Conservation (phyloP, 37 sponge, comb jelly and placozoan species). For the Ephydatia muelleri region DNA sequence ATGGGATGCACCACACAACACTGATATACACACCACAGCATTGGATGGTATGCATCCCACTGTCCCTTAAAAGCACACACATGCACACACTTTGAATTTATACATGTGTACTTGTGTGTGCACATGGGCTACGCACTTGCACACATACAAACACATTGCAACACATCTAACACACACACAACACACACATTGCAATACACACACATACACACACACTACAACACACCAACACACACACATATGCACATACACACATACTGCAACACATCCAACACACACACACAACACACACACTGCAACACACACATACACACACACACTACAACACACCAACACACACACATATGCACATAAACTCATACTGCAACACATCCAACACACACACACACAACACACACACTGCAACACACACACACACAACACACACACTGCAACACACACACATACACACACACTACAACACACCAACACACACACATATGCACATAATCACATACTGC, state of each 20-base stretch:
- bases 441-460: not conserved
- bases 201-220: not conserved
- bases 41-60: too few relatives aligned
- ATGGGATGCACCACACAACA: too few relatives aligned
- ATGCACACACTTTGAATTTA: not conserved
- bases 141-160: not conserved
- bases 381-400: not conserved
- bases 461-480: too few relatives aligned
- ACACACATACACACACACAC: too few relatives aligned
- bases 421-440: not conserved
- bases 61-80: not conserved
- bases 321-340: not conserved
- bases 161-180: not conserved
- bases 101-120: not conserved
- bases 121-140: too few relatives aligned
- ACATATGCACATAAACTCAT: too few relatives aligned
- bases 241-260: not conserved
- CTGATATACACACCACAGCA: not conserved
- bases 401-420: not conserved
- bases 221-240: not conserved
- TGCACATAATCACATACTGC: too few relatives aligned
- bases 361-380: too few relatives aligned
- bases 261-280: too few relatives aligned
- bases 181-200: not conserved
- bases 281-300: too few relatives aligned